Conservation (phyloP, 37 sponge, comb jelly and placozoan genomes). For the Haliclona indistincta region DNA sequence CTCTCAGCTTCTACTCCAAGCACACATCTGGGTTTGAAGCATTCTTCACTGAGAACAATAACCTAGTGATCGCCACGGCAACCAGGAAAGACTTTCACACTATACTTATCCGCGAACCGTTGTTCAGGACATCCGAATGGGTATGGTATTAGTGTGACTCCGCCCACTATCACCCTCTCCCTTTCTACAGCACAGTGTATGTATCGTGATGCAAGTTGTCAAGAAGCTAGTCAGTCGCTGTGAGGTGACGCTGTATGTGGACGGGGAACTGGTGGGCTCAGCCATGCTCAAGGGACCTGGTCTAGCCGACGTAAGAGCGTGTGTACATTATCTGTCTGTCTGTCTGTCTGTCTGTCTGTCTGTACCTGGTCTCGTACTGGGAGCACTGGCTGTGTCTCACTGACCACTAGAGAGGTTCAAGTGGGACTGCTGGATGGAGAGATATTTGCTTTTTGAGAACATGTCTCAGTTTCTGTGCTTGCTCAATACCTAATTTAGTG, state of each 20-base stretch:
- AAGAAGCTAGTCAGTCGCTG: conserved; percentile 31
- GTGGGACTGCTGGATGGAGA: no score
- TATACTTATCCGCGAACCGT: conserved; percentile 34
- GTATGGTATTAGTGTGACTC: conserved; percentile 17
- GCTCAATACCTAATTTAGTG: no score
- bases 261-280: conserved; percentile 42
- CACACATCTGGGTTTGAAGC: conserved; percentile 86
- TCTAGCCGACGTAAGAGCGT: conserved; percentile 55
- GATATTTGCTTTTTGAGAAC: no score
- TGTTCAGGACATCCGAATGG: conserved; percentile 55
- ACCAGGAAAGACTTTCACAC: conserved; percentile 79
- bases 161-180: neutral
- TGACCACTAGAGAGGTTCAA: no score
- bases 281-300: conserved; percentile 53
- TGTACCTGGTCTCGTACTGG: no score
- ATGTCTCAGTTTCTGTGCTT: no score
- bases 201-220: conserved; percentile 45
- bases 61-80: conserved; percentile 74
- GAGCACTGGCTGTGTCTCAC: no score
- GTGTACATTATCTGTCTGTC: no score
- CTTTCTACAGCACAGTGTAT: conserved; percentile 66
- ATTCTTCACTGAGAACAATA: conserved; percentile 67
- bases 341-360: neutral
- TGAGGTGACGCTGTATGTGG: conserved; percentile 70
- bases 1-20: conserved; percentile 74